Base-by-base conservation (phyloP, 2,113 vertebrate genomes). In the Platysternon megacephalum region DNA sequence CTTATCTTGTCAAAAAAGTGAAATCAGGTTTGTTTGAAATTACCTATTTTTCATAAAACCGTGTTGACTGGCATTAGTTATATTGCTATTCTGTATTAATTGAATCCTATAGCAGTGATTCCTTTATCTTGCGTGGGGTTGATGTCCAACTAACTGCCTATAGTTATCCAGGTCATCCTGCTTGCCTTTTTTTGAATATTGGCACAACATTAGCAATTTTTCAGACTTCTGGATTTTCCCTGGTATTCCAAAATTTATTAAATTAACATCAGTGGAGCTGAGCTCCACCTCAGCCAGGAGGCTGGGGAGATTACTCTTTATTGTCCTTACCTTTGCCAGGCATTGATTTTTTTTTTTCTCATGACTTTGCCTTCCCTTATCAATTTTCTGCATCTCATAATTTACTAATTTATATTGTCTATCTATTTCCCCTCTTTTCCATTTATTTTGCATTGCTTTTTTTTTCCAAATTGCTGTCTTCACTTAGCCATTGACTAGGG, bases 11-110 rank as follows among this genome's bases (percentile, higher is more conserved):
- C 6, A 35, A 65, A 35, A 21, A 1, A n/a, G n/a, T 11, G 7
- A 49, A 78, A 29, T 2, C 6, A 53, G 35, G 28, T 32, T 68
- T 0, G 0, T 22, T 79, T 24, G 19, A 7, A 1, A 13, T 13
- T 65, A 21, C 28, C 49, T 65, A 28, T n/a, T 8, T 49, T 55
- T 21, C 42, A 6, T 16, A 56, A 68, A 79, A 48, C 82, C 49
- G 8, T 82, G 65, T 82, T 94, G 74, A 32, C 48, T 52, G 49
- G 49, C n/a, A 11, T 55, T n/a, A 51, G 44, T 82, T 78, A 13
- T 0, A 1, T 85, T 11, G 88, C 46, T 94, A 32, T 82, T 78
- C 42, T 65, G 7, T 65, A 65, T 82, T 46, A 56, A 82, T 65
- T 42, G 56, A 72, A 52, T 72, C 93, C 65, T 1, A 1, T 44